phyloP scores from a whole-genome alignment of 2,888 invertebrate species.

The Pediacus dermestoides region DNA sequence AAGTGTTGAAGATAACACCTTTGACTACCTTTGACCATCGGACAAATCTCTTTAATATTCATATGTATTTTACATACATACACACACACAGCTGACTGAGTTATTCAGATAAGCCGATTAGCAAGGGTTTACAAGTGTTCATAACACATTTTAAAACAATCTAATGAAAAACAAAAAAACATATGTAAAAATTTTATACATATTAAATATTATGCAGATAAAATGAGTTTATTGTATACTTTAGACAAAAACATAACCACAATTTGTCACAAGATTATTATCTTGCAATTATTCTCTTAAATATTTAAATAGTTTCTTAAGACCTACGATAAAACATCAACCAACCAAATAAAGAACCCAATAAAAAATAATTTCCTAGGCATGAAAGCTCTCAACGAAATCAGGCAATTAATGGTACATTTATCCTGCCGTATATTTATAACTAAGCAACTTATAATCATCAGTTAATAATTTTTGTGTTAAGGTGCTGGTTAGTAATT shows the following conservation, averaged over 20 bases:
- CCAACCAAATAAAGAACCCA: too few species aligned
- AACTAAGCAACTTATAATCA: constrained; percentile 16
- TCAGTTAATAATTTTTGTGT: constrained; percentile 20
- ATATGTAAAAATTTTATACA: too few species aligned
- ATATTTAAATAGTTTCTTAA: too few species aligned
- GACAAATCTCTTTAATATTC: constrained; percentile 1
- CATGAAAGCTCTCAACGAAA: constrained; percentile 28
- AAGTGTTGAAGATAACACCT: constrained; percentile 2
- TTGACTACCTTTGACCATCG: not conserved
- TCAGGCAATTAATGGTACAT: constrained; percentile 16
- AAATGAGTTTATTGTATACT: too few species aligned
- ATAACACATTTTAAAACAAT: too few species aligned
- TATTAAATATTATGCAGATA: too few species aligned
- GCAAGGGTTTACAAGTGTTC: not conserved
- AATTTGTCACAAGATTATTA: too few species aligned
- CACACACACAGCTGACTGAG: not conserved
- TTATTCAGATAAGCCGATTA: constrained; percentile 1
- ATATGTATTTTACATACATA: too few species aligned
- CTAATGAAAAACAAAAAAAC: too few species aligned
- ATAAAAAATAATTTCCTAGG: constrained; percentile 28
- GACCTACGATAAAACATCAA: too few species aligned
- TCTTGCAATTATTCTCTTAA: too few species aligned
- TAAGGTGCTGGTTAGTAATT: constrained; percentile 20
- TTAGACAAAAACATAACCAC: too few species aligned
- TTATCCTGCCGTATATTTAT: constrained; percentile 14